Conservation (phyloP, 2,797 vertebrate species). For the Pristis pectinata region DNA sequence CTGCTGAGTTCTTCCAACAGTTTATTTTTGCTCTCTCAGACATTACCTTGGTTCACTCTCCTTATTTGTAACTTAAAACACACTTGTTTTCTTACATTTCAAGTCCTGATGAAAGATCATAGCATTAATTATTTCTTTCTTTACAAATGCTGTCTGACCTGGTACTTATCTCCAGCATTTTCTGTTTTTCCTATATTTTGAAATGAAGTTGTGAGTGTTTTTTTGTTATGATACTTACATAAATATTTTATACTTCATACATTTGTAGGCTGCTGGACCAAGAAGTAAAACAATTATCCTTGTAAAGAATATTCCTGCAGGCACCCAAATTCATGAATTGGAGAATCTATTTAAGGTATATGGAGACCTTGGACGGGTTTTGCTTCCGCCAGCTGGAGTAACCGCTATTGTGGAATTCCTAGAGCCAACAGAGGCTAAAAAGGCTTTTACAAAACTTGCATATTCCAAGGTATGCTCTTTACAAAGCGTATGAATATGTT, state of each 20-base stretch:
- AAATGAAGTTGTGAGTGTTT: background rate
- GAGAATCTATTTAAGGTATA: constrained; percentile 69
- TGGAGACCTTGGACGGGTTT: constrained; percentile 78
- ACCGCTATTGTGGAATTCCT: constrained; percentile 87
- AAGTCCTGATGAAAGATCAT: too few species aligned
- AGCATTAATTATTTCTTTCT: too few species aligned
- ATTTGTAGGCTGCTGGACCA: constrained; percentile 65
- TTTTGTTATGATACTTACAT: background rate
- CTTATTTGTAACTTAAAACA: too few species aligned
- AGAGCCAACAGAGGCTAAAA: constrained; percentile 82
- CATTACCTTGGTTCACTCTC: too few species aligned
- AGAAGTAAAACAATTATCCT: constrained; percentile 81
- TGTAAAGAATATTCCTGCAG: constrained; percentile 84
- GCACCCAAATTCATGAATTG: constrained; percentile 60
- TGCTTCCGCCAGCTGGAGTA: constrained; percentile 84
- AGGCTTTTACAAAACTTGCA: constrained; percentile 78
- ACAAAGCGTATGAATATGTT: background rate
- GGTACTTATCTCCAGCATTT: too few species aligned
- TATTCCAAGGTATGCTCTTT: constrained; percentile 74
- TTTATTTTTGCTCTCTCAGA: too few species aligned
- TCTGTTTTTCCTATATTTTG: background rate
- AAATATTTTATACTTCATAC: background rate
- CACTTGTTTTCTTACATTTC: too few species aligned
- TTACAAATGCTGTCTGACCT: too few species aligned
- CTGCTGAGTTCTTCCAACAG: too few species aligned